phyloP scores from a whole-genome alignment of 2,113 vertebrate species.

The Sula dactylatra region DNA sequence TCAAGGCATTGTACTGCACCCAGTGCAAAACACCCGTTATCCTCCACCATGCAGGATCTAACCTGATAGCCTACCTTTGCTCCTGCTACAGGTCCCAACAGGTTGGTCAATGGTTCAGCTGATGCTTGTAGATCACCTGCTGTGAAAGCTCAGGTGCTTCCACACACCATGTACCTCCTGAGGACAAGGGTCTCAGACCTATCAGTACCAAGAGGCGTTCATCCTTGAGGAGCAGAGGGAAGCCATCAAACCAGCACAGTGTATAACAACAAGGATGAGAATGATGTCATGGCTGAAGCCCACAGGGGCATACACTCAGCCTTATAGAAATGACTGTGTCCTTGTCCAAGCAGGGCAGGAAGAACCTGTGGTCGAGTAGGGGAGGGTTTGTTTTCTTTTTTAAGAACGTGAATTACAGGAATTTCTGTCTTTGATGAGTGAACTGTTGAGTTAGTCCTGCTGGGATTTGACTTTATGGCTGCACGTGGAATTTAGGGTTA shows the following conservation, averaged over 20 bases:
- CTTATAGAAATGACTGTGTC: not conserved
- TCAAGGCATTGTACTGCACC: not conserved
- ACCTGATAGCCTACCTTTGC: not conserved
- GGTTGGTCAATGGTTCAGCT: not conserved
- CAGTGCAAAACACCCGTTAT: not conserved
- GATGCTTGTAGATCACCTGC: too few relatives aligned
- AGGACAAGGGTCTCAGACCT: not conserved
- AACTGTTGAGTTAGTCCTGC: not conserved
- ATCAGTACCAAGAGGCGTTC: not conserved
- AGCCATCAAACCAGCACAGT: not conserved
- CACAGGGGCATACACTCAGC: fast-evolving
- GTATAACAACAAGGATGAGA: not conserved
- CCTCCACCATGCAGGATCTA: fast-evolving
- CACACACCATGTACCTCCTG: fast-evolving
- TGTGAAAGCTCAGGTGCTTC: not conserved
- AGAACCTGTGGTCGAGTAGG: not conserved
- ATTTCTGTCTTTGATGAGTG: not conserved
- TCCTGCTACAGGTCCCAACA: not conserved
- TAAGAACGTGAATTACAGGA: not conserved
- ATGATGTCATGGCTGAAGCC: not conserved
- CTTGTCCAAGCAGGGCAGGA: not conserved
- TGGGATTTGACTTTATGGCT: not conserved
- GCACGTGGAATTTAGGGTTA: not conserved
- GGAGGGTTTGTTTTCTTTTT: not conserved
- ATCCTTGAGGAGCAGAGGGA: not conserved